Evolutionary conservation across 1,140 invertebrate genomes (phyloP).

Genomic region (Chironomus striatipennis): DNA sequence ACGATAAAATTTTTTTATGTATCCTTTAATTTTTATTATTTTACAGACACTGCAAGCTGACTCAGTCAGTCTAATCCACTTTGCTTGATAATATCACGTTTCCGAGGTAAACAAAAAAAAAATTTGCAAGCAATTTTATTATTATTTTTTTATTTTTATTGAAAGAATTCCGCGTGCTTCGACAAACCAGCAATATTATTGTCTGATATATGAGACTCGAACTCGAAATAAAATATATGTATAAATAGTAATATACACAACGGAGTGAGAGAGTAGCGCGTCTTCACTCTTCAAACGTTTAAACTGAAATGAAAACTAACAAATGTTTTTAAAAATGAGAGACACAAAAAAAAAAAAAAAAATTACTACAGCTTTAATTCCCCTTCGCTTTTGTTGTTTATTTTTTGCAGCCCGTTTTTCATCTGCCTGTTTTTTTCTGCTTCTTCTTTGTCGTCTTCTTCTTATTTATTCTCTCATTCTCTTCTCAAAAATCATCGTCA

Average conservation of each 20-base stretch:
- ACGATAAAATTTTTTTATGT: background rate
- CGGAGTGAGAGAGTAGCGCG: background rate
- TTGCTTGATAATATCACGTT: conserved; percentile 17
- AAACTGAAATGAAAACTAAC: conserved; percentile 18
- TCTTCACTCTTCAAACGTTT: conserved; percentile 22
- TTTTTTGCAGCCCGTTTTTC: conserved; percentile 4
- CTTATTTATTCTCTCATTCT: background rate
- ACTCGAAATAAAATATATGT: background rate
- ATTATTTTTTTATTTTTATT: background rate
- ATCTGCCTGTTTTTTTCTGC: background rate
- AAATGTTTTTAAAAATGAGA: background rate
- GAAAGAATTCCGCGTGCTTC: background rate
- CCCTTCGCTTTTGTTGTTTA: conserved; percentile 12
- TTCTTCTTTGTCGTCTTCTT: background rate
- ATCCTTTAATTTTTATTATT: no score
- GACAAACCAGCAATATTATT: no score
- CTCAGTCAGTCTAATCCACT: conserved; percentile 16
- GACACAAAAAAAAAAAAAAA: background rate
- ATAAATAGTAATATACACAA: background rate
- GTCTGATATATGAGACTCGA: background rate
- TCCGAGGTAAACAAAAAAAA: background rate
- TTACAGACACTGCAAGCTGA: no score
- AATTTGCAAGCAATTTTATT: background rate
- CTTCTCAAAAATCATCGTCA: background rate
- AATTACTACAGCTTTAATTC: background rate